Conservation (phyloP, 2,797 vertebrate genomes). For the Chloroceryle inda region DNA sequence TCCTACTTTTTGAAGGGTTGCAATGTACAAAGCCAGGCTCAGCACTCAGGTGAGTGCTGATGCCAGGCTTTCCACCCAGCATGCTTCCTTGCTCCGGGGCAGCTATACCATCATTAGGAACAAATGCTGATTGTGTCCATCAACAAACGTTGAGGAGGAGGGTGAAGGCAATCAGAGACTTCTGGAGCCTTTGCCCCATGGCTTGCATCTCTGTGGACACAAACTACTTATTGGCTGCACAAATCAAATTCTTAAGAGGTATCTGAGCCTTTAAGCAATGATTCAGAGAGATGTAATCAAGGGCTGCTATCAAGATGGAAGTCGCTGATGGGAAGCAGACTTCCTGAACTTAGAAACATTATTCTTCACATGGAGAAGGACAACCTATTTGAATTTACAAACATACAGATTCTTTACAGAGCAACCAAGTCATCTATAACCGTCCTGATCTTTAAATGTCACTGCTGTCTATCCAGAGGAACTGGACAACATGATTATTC, state of each 20-base stretch:
- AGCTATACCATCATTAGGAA: neutral
- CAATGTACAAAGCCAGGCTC: neutral
- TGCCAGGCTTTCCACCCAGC: neutral
- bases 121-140: neutral
- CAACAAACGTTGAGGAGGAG: neutral
- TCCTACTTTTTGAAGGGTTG: neutral
- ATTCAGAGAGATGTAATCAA: neutral
- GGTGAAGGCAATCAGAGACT: neutral
- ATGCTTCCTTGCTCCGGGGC: neutral
- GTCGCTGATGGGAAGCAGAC: neutral
- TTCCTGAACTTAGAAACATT: neutral
- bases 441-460: neutral
- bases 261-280: neutral
- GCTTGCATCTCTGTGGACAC: neutral
- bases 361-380: neutral
- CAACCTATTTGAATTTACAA: neutral
- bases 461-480: neutral
- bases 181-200: neutral
- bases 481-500: neutral
- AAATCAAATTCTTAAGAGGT: neutral
- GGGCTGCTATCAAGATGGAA: neutral
- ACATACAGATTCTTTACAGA: neutral
- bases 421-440: neutral
- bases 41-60: neutral
- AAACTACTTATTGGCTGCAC: neutral